Evolutionary conservation across 1,140 invertebrate species (phyloP), one percentile per base, ranked within the genome.

Genomic region (Orius insidiosus): DNA sequence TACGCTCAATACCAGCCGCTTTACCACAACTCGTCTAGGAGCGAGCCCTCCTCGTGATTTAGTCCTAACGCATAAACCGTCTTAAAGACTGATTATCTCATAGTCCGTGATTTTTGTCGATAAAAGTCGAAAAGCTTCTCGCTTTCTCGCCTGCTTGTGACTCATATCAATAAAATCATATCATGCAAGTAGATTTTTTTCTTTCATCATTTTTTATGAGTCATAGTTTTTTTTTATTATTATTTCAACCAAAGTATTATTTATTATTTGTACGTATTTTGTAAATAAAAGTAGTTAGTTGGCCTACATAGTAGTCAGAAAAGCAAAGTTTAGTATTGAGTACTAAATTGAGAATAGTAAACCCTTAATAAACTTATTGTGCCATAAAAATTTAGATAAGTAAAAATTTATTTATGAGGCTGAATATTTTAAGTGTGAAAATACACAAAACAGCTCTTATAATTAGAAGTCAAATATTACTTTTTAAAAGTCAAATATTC

Each of bases 1-100:
- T 43, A 52, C 39, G 36, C 24, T 32, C 51, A 52, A 32, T 52
- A 52, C 19, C 51, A 52, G 33, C 51, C 51, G 5, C 9, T 52
- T n/a, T 52, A 52, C 38, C 49, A 50, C 31, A 49, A 52, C 15
- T 52, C 51, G 4, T 52, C 51, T 2, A 45, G 51, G 10, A 52
- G 51, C 36, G 51, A 52, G 24, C 51, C 51, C 3, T 40, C 36
- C 3, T 33, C 38, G 13, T 41, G 36, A 18, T 50, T 49, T 44
- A 13, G 16, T 11, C 30, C 9, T 13, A 11, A 11, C 30, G 30
- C 11, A 11, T 11, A 15, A 44, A 41, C 10, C 31, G 18, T 46
- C n/a, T 35, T 46, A n/a, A 36, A 46, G 16, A 10, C 33, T 36
- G n/a, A 10, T 14, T 35, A 14, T 31, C n/a, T 13, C 31, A 11